A percentile compares a stretch with the other conserved stretches of the same genome.
Conservation (phyloP, 2,113 vertebrate species). For the Rhizomys pruinosus region DNA sequence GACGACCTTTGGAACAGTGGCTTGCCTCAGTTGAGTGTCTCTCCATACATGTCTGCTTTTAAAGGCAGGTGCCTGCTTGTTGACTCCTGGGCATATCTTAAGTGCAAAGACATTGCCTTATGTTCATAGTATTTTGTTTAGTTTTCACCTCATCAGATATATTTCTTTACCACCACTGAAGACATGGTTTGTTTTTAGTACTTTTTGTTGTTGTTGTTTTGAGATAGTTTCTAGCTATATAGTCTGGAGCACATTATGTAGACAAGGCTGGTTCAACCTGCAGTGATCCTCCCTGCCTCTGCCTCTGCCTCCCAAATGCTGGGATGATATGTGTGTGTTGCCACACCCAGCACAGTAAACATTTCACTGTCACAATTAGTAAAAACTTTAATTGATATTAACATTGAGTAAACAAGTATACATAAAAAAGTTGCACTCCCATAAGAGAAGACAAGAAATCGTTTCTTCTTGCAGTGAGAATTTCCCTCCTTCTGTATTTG, state of each 20-base stretch:
- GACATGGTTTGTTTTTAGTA: background rate
- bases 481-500: background rate
- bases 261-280: background rate
- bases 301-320: background rate
- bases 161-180: background rate
- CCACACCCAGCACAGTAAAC: background rate
- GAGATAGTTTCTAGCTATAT: background rate
- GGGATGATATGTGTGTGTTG: background rate
- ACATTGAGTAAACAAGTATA: background rate
- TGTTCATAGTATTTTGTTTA: background rate
- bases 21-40: background rate
- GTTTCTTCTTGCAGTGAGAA: background rate
- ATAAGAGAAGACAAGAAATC: background rate
- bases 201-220: background rate
- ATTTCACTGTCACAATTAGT: background rate
- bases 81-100: background rate
- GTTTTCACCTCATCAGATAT: background rate
- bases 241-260: background rate
- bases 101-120: background rate
- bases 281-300: background rate
- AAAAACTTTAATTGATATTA: background rate
- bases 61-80: background rate
- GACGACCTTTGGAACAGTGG: fast-evolving
- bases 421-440: background rate
- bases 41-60: fast-evolving